These are phyloP conservation scores for Oxygymnocypris stewartii DNA, from an alignment of 2,113 vertebrate species.

Conservation along the genomic window DNA sequence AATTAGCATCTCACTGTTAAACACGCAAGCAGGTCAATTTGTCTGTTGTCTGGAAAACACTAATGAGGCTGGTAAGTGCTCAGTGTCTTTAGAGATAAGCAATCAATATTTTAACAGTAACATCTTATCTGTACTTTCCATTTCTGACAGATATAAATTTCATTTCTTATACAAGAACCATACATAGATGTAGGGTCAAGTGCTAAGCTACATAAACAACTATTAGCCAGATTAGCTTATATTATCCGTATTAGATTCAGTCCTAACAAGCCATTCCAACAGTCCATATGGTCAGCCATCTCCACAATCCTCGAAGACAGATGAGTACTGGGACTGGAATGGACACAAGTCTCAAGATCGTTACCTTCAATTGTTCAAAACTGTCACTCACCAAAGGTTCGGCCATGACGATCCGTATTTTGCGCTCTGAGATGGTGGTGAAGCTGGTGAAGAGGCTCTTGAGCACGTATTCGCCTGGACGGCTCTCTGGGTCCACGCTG, in stretches of 20 bases:
- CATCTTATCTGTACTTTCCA: background rate
- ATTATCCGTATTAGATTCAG: background rate
- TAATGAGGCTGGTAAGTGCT: background rate
- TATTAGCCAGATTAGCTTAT: background rate
- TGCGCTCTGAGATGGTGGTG: slow-evolving; percentile 88
- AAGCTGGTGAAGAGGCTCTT: slow-evolving; percentile 97
- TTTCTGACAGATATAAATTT: background rate
- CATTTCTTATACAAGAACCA: background rate
- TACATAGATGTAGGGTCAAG: background rate
- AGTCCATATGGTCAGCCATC: background rate
- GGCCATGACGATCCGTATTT: slow-evolving; percentile 96
- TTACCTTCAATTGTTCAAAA: background rate
- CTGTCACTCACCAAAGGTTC: slow-evolving; percentile 89
- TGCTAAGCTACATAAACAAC: background rate
- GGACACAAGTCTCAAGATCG: background rate
- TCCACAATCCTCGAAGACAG: background rate
- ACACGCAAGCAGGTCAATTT: background rate
- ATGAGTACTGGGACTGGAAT: background rate
- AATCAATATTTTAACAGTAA: background rate
- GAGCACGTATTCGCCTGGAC: slow-evolving; percentile 95
- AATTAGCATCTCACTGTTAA: slow-evolving; percentile 4
- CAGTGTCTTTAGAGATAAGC: background rate
- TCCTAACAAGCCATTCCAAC: background rate
- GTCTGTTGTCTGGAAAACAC: slow-evolving; percentile 1
- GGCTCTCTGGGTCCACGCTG: slow-evolving; percentile 92